Evolutionary conservation across 2,797 vertebrate genomes (phyloP), one percentile per base, ranked within the genome.

Genomic region (Silurus lanzhouensis): DNA sequence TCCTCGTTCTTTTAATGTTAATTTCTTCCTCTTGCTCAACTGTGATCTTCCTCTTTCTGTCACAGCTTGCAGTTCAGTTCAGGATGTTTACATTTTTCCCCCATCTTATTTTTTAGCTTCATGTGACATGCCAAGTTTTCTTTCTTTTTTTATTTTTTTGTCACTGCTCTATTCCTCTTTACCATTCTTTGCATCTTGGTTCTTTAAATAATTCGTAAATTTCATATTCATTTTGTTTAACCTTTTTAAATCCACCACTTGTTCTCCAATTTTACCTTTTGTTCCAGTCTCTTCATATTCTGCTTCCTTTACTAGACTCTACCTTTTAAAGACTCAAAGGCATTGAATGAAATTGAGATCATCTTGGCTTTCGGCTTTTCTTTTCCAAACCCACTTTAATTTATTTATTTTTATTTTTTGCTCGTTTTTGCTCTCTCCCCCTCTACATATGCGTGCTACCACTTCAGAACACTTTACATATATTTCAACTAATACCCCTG

Each of bases 1-100:
- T 72, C 22, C 61, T 74, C 70, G 14, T 93, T 91, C 92, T 90
- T 92, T 52, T 84, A 74, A 38, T n/a, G 76, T n/a, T 79, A 0
- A 63, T 63, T 79, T 79, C 20, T 78, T 63, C n/a, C 38, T 63
- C 60, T 79, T 25, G 46, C 57, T 85, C 44, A 71, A 71, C 83
- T 87, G 58, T 70, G 70, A 84, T 85, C 75, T 80, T 83, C 83
- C 76, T 85, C 63, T 64, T 85, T 64, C 68, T 77, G 61, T 5
- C 8, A 81, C 83, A 85, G 77, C 68, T 82, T 83, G 77, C 31
- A 81, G 86, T 84, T 87, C 72, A 38, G 58, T 63, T 80, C 78
- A 80, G 60, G 44, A 44, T 64, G 61, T 80, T 48, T 14, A 7
- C 5, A 2, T 10, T 10, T 46, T 20, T n/a, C 44, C 22, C 44